Conservation (phyloP, 2,888 invertebrate genomes). For the Sussaba pulchella region DNA sequence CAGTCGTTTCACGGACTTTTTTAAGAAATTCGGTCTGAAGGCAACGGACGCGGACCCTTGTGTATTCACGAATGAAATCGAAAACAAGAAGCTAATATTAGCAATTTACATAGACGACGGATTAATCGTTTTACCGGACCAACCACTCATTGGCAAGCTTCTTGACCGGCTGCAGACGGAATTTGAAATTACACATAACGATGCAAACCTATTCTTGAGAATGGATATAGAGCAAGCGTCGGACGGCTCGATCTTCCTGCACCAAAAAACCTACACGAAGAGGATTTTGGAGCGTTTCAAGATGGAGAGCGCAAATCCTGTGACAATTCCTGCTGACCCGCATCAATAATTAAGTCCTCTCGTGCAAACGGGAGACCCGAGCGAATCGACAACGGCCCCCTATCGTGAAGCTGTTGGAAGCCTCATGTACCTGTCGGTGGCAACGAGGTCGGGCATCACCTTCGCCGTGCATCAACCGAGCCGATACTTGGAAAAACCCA, state of each 20-base stretch:
- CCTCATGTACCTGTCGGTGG: constrained; percentile 55
- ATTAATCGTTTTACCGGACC: constrained; percentile 38
- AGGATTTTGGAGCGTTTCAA: constrained; percentile 53
- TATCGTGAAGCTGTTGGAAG: constrained; percentile 59
- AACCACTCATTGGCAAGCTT: too few species aligned
- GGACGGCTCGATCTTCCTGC: constrained; percentile 52
- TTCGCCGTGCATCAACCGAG: constrained; percentile 50
- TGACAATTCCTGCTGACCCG: constrained; percentile 67
- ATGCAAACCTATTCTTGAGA: constrained; percentile 62
- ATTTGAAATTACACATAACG: constrained; percentile 50
- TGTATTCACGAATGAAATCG: constrained; percentile 61
- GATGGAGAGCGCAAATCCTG: constrained; percentile 68
- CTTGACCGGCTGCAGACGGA: constrained; percentile 13
- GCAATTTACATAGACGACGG: constrained; percentile 69
- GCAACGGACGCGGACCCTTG: constrained; percentile 60
- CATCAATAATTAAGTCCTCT: constrained; percentile 27
- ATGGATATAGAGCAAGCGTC: constrained; percentile 60
- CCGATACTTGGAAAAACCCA: constrained; percentile 20
- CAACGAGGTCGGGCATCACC: constrained; percentile 53
- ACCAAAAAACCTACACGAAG: constrained; percentile 53
- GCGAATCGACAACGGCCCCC: constrained; percentile 16
- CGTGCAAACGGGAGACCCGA: background rate
- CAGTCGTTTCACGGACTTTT: too few species aligned
- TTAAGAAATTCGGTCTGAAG: too few species aligned
- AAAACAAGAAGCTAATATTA: constrained; percentile 48